Percentiles rank a stretch among this genome's conserved stretches.
Conservation (phyloP, 1,140 invertebrate genomes). For the Antheraea mylitta region DNA sequence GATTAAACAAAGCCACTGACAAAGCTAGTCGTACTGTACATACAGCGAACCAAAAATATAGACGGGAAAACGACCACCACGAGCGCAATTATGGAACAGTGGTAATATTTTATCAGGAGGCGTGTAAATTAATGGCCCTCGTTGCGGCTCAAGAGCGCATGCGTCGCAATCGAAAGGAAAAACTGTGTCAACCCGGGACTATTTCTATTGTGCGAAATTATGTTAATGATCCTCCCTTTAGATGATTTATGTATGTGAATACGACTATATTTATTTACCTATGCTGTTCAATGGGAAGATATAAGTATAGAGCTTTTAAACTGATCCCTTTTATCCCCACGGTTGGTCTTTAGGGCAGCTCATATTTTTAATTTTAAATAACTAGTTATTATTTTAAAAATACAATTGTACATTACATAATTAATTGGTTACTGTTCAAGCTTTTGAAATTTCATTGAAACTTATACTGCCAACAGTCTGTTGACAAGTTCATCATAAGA, state of each 20-base stretch:
- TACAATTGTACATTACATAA: no score
- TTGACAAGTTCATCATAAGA: no score
- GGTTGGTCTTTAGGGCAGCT: no score
- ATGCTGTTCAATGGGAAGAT: neutral
- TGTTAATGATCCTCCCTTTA: neutral
- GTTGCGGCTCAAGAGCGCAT: neutral
- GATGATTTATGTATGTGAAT: neutral
- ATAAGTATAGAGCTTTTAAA: neutral
- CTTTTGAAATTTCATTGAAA: no score
- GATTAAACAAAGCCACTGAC: neutral
- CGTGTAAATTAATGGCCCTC: constrained; percentile 1
- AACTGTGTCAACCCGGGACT: constrained; percentile 8
- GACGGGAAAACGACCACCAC: neutral
- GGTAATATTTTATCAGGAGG: constrained; percentile 2
- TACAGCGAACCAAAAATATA: neutral
- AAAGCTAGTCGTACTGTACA: neutral
- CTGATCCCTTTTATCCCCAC: neutral
- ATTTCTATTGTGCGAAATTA: neutral
- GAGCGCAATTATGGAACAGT: neutral
- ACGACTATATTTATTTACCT: neutral
- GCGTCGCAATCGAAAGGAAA: constrained; percentile 5
- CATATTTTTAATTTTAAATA: no score
- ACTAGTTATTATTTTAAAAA: no score
- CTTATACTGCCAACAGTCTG: no score
- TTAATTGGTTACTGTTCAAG: no score